These are phyloP conservation scores for Dasysyrphus albostriatus DNA, from an alignment of 2,888 invertebrate species.

Conservation along the genomic window DNA sequence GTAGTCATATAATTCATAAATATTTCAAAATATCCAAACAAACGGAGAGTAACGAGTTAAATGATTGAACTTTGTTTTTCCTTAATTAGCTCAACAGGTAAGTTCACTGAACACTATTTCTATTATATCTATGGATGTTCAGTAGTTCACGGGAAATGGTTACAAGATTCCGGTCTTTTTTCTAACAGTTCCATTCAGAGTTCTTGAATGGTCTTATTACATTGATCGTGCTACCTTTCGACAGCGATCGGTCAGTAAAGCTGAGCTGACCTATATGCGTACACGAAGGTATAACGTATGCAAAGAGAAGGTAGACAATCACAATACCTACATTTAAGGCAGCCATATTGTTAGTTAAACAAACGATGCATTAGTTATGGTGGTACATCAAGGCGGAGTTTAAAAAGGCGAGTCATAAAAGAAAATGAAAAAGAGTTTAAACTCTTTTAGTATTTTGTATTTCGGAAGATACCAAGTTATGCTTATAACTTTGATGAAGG, in stretches of 20 bases:
- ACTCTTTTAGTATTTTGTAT: not conserved
- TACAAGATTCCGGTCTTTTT: constrained; percentile 24
- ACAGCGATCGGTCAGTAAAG: not conserved
- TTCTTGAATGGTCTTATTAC: not conserved
- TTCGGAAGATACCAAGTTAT: not conserved
- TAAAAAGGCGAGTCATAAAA: constrained; percentile 16
- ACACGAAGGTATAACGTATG: not conserved
- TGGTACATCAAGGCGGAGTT: constrained; percentile 64
- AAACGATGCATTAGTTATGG: constrained; percentile 57
- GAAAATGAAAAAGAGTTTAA: not conserved
- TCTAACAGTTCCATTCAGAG: not conserved
- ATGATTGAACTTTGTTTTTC: constrained; percentile 20
- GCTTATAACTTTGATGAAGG: not conserved
- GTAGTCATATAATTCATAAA: not conserved
- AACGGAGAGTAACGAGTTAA: constrained; percentile 12
- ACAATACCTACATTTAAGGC: constrained; percentile 51
- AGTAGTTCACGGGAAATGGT: constrained; percentile 35
- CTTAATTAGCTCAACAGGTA: constrained; percentile 32
- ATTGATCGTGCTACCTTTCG: not conserved
- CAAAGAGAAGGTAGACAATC: constrained; percentile 47
- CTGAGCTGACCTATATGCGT: not conserved
- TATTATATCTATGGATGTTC: not conserved
- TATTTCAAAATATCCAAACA: not conserved
- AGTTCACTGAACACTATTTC: not conserved
- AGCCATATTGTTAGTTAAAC: constrained; percentile 69